Evolutionary conservation across 2,113 vertebrate genomes (phyloP).

Genomic region (Xiphophorus maculatus): DNA sequence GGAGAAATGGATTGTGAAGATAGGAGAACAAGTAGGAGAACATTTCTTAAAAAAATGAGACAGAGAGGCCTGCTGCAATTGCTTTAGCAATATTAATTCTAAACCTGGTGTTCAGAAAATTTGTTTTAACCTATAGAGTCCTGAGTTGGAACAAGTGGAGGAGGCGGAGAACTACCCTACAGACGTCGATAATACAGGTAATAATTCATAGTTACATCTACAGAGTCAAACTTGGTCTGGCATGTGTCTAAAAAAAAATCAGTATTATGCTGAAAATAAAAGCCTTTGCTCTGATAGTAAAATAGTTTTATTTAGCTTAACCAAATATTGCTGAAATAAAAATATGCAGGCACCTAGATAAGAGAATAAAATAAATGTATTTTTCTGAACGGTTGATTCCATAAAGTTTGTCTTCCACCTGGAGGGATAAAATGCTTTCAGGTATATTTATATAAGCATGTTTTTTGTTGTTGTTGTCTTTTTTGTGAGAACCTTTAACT

Average conservation of each 20-base stretch:
- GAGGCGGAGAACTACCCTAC: conserved; percentile 7
- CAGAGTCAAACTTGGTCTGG: neutral
- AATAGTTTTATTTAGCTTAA: too few species aligned
- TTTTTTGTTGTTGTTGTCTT: neutral
- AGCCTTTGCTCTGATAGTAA: too few species aligned
- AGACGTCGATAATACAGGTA: conserved; percentile 47
- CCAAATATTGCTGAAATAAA: too few species aligned
- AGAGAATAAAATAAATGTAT: neutral
- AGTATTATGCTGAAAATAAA: too few species aligned
- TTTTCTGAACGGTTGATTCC: neutral
- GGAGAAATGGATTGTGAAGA: conserved; percentile 65
- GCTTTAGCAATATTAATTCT: too few species aligned
- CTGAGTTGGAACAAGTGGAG: conserved; percentile 36
- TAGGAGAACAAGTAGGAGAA: conserved; percentile 57
- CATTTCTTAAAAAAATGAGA: neutral
- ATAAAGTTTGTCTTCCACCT: neutral
- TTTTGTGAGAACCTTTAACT: neutral
- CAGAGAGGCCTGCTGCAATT: neutral
- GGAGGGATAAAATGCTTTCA: neutral
- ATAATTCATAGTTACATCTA: neutral
- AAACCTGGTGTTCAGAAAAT: conserved; percentile 9
- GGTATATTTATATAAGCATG: neutral
- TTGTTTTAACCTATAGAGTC: conserved; percentile 56
- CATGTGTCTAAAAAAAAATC: neutral
- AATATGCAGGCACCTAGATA: too few species aligned